Evolutionary conservation across 1,140 invertebrate species (phyloP).

Genomic region (Drosophila oshimai): DNA sequence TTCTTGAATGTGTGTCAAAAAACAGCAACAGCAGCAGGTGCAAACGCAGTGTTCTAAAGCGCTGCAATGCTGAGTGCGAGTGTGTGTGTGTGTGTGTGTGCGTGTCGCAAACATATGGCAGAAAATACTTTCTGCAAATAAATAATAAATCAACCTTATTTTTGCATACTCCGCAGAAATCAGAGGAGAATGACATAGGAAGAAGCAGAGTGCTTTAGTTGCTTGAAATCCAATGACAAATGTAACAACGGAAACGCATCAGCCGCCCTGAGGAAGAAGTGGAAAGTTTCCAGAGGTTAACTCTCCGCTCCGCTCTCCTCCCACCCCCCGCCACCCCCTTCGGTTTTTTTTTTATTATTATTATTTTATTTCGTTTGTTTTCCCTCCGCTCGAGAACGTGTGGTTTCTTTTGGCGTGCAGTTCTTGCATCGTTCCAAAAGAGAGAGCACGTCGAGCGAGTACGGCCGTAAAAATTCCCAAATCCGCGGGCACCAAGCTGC

Average conservation of each 20-base stretch:
- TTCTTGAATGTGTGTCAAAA: slow-evolving; percentile 67
- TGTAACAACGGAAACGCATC: slow-evolving; percentile 45
- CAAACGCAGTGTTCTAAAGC: slow-evolving; percentile 59
- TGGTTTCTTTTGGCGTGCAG: slow-evolving; percentile 65
- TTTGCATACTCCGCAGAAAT: slow-evolving; percentile 50
- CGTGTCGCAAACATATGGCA: slow-evolving; percentile 65
- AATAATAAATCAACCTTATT: slow-evolving; percentile 29
- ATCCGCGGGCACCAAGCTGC: slow-evolving; percentile 74
- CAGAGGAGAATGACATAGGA: slow-evolving; percentile 9
- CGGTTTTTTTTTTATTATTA: too few species aligned
- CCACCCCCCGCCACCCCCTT: background rate
- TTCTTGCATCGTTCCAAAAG: slow-evolving; percentile 53
- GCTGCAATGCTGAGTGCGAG: slow-evolving; percentile 20
- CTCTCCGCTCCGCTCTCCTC: too few species aligned
- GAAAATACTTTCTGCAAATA: slow-evolving; percentile 9
- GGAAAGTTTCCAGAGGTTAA: slow-evolving; percentile 29
- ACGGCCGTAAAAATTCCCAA: slow-evolving; percentile 80
- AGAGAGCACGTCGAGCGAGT: slow-evolving; percentile 50
- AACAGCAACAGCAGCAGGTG: slow-evolving; percentile 50
- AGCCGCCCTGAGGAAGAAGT: slow-evolving; percentile 49
- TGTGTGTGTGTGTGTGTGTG: slow-evolving; percentile 5
- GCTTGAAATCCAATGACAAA: slow-evolving; percentile 49
- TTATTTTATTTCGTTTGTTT: slow-evolving; percentile 36
- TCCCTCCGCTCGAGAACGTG: slow-evolving; percentile 56
- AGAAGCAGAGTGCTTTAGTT: too few species aligned